phyloP scores from a whole-genome alignment of 2,797 vertebrate genomes.

The Diceros bicornis region DNA sequence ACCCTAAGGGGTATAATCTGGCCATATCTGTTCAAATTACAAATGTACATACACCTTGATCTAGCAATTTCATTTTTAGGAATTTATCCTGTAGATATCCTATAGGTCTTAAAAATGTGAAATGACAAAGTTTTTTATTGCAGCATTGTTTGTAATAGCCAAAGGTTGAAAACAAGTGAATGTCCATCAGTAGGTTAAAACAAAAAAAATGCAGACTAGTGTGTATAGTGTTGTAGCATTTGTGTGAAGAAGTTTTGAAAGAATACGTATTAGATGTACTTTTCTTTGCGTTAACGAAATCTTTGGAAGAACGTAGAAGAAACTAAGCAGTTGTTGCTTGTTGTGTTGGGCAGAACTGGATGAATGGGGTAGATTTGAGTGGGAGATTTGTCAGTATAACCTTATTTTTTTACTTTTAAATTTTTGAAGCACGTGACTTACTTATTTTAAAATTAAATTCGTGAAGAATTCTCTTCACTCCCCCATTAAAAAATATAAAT shows the following conservation, averaged over 20 bases:
- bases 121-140: constrained; percentile 22
- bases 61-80: constrained; percentile 26
- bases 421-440: constrained; percentile 39
- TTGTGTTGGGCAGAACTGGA: neutral
- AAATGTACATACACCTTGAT: neutral
- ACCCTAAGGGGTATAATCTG: constrained; percentile 13
- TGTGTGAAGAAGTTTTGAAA: constrained; percentile 40
- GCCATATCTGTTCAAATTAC: neutral
- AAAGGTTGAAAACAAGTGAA: constrained; percentile 15
- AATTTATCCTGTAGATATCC: neutral
- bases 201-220: neutral
- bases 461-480: neutral
- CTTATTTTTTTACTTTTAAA: constrained; percentile 1
- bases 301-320: constrained; percentile 18
- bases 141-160: neutral
- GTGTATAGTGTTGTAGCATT: constrained; percentile 20
- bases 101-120: constrained; percentile 20
- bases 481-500: constrained; percentile 7
- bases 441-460: constrained; percentile 53
- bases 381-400: neutral
- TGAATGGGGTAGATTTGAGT: neutral
- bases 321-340: neutral
- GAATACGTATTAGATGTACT: constrained; percentile 35
- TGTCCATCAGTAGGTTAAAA: neutral
- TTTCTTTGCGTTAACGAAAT: constrained; percentile 29